A percentile compares a stretch with the other conserved stretches of the same genome.
Evolutionary conservation across 2,888 invertebrate species (phyloP).

Genomic region (Drosophila atripex): DNA sequence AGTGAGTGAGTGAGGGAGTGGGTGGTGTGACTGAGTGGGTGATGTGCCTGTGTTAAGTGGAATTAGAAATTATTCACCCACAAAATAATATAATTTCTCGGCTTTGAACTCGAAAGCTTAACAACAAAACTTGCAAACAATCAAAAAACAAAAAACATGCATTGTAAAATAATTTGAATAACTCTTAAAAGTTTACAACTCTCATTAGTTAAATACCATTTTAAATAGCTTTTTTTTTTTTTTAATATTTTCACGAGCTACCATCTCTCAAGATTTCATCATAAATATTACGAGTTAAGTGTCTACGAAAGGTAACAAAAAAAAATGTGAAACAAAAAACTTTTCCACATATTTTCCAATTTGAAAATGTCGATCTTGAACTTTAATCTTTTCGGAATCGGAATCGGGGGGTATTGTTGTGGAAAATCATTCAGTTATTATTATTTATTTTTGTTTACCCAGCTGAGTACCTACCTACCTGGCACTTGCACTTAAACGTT

Average conservation of each 20-base stretch:
- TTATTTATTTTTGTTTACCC: conserved; percentile 26
- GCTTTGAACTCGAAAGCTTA: not conserved
- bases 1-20: conserved; percentile 13
- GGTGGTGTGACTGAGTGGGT: conserved; percentile 8
- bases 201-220: not conserved
- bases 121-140: too few species aligned
- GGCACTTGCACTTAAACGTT: conserved; percentile 53
- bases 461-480: not conserved
- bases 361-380: conserved; percentile 30
- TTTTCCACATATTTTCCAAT: conserved; percentile 2
- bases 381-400: conserved; percentile 31
- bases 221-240: not conserved
- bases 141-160: not conserved
- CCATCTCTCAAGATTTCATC: not conserved
- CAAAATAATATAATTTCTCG: conserved; percentile 17
- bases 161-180: not conserved
- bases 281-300: not conserved
- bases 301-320: not conserved
- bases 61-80: conserved; percentile 60
- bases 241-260: not conserved
- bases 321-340: not conserved
- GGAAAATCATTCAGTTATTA: conserved; percentile 32
- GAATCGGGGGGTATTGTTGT: conserved; percentile 14
- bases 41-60: conserved; percentile 35
- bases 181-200: not conserved